Evolutionary conservation across 2,888 invertebrate species (phyloP).

Genomic region (Carterocephalus palaemon): DNA sequence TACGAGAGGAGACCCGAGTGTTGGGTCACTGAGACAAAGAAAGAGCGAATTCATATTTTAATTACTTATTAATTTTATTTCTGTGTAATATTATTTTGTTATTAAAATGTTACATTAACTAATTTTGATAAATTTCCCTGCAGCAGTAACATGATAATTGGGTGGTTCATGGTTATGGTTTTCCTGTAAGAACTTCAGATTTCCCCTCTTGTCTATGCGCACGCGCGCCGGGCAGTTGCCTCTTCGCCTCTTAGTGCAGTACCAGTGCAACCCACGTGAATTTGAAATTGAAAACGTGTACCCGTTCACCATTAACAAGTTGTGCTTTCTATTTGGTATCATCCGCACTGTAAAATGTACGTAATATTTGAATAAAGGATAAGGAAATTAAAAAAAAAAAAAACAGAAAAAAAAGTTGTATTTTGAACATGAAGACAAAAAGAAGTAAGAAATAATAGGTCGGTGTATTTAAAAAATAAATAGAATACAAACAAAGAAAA

Average conservation of each 20-base stretch:
- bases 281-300: slow-evolving; percentile 51
- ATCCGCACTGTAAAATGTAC: slow-evolving; percentile 38
- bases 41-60: too few species aligned
- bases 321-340: slow-evolving; percentile 42
- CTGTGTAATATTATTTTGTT: neutral
- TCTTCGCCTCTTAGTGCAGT: slow-evolving; percentile 47
- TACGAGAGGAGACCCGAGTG: too few species aligned
- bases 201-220: slow-evolving; percentile 37
- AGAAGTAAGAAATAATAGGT: too few species aligned
- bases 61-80: too few species aligned
- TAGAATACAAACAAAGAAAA: too few species aligned
- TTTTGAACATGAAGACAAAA: too few species aligned
- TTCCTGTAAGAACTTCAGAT: slow-evolving; percentile 35
- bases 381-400: too few species aligned
- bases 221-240: slow-evolving; percentile 42
- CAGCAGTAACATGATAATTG: slow-evolving; percentile 36
- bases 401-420: too few species aligned
- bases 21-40: too few species aligned
- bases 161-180: slow-evolving; percentile 47
- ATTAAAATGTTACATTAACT: slow-evolving; percentile 11
- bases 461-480: too few species aligned
- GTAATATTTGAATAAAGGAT: too few species aligned
- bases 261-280: slow-evolving; percentile 46
- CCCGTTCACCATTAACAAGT: slow-evolving; percentile 50
- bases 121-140: slow-evolving; percentile 40